A percentile compares a stretch with the other conserved stretches of the same genome.
These are phyloP conservation scores for Saccopteryx bilineata DNA, from an alignment of 2,113 vertebrate genomes.

Conservation along the genomic window DNA sequence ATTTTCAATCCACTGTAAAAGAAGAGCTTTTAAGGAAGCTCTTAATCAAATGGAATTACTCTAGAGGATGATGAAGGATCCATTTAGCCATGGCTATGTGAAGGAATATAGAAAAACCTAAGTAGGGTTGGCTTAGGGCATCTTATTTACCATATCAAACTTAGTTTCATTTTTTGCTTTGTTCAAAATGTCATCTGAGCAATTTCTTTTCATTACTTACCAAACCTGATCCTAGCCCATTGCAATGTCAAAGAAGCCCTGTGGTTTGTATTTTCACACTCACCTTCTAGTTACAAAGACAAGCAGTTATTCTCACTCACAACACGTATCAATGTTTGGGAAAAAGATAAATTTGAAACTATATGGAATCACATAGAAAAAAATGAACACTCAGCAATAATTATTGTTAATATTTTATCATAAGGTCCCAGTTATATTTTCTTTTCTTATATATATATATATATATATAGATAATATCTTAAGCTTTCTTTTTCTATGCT, in stretches of 20 bases:
- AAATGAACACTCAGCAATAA: not conserved
- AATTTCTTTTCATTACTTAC: not conserved
- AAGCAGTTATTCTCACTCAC: not conserved
- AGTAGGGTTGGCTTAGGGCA: slow-evolving; percentile 31
- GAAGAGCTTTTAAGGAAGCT: slow-evolving; percentile 76
- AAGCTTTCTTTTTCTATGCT: not conserved
- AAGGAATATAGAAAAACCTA: slow-evolving; percentile 61
- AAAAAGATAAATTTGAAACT: slow-evolving; percentile 31
- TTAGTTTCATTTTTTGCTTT: slow-evolving; percentile 45
- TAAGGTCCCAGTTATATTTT: not conserved
- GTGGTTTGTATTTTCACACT: not conserved
- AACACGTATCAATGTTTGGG: not conserved
- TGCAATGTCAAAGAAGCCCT: not conserved
- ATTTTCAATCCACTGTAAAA: slow-evolving; percentile 76
- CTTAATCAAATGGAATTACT: slow-evolving; percentile 76
- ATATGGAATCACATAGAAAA: not conserved
- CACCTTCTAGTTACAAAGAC: not conserved
- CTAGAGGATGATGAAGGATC: not conserved
- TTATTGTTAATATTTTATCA: not conserved
- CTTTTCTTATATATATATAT: not conserved
- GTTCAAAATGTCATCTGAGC: not conserved
- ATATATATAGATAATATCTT: not conserved
- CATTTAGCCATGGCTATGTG: slow-evolving; percentile 54
- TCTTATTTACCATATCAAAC: slow-evolving; percentile 66
- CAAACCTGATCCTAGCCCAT: not conserved